Evolutionary conservation across 1,140 invertebrate genomes (phyloP), one percentile per base, ranked within the genome.

Genomic region (Diorhabda sublineata): DNA sequence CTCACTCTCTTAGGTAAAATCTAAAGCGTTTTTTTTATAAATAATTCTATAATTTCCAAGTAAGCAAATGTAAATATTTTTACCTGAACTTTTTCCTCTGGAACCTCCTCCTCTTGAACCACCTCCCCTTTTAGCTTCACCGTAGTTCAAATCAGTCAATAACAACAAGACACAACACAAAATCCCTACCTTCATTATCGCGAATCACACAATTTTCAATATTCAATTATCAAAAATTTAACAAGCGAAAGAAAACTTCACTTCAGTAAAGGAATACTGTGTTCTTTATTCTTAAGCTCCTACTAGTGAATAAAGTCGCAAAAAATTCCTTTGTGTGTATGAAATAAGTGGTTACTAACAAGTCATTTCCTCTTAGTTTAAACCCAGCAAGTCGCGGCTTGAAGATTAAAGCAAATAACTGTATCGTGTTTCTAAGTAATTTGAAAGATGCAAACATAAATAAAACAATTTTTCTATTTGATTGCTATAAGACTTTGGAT

Each of bases 131-230:
- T 60, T 60, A 5, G 41, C 56, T 3, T 60, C 65, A 42, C 43
- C 57, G 3, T 7, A 9, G 6, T 59, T 4, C 11, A 60, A 44
- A 9, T 26, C 9, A 60, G 58, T 43, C 4, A 67, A 9, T 42
- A 67, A 26, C 42, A 67, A 59, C 11, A 67, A 60, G 6, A 67
- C 65, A 60, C 65, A 67, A 42, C 65, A 67, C 65, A 67, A 60
- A 60, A 67, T 67, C n/a, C 45, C n/a, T 58, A 67, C 26, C 58
- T 67, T 67, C 65, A 67, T 67, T 26, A 26, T 26, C 26, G 26
- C 26, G 26, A 26, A 26, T 26, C 26, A 26, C 26, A 26, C 26
- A 26, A 26, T 26, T 26, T 26, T 26, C 26, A 26, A 26, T 26
- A 26, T 26, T 26, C 26, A 26, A 26, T 26, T 26, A 26, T 26